Evolutionary conservation across 2,888 invertebrate genomes (phyloP), one percentile per base, ranked within the genome.

Genomic region (Conus canariensis): DNA sequence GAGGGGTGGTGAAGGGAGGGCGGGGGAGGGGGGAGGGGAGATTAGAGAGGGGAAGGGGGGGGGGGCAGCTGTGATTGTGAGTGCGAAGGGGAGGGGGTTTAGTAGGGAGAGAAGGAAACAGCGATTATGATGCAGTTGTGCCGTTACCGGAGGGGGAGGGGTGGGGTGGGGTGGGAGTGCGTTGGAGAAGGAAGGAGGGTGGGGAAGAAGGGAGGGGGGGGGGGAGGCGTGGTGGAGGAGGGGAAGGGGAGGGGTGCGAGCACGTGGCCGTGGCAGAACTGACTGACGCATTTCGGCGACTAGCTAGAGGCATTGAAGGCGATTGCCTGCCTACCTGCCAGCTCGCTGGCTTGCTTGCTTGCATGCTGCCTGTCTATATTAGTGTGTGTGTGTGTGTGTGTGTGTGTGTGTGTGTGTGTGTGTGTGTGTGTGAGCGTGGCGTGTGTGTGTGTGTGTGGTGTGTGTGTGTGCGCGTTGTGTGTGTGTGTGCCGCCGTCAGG

Each of bases 331-430:
- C 16, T 64, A 64, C 64, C 10, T 64, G 64, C 70, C 70, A 70
- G 70, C 70, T 22, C 22, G 7, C 64, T 64, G 10, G 64, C 7
- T 64, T 64, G 64, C 64, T 64, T 70, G 22, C 16, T 1, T 14
- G 22, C 70, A 22, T 16, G 70, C 70, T 70, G 70, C 22, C 22
- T 70, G 70, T 16, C 70, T 70, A 12, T 1, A 19, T 9, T 74
- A 9, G n/a, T 74, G 22, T 74, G n/a, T 74, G 74, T n/a, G n/a
- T 74, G 74, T 74, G n/a, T 74, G 74, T 74, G n/a, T 19, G 74
- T n/a, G 16, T 74, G n/a, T 74, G 74, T 74, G 9, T 74, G n/a
- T 74, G n/a, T 74, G n/a, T 74, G n/a, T 74, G 74, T n/a, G 74
- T 74, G n/a, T 74, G n/a, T 74, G 74, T 74, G 74, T 74, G 22